Conservation (phyloP, 2,888 invertebrate species). For the Pogonocherus hispidulus region DNA sequence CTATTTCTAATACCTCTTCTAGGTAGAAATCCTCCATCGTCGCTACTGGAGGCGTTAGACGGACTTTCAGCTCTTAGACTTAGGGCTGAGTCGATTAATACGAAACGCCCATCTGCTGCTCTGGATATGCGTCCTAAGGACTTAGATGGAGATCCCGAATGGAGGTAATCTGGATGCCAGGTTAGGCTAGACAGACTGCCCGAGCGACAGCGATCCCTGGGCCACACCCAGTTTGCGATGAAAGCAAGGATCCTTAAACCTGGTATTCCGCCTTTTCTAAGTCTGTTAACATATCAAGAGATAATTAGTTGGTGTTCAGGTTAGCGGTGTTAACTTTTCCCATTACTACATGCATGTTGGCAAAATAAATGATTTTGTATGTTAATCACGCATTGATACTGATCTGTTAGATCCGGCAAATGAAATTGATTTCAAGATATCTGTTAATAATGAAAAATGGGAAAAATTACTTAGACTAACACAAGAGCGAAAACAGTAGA, state of each 20-base stretch:
- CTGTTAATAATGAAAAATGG: conserved; percentile 2
- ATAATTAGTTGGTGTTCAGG: background rate
- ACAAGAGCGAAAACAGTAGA: background rate
- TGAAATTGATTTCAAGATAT: background rate
- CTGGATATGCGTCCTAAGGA: conserved; percentile 79
- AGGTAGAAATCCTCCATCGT: conserved; percentile 88
- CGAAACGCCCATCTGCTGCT: conserved; percentile 82
- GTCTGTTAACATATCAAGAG: conserved; percentile 72
- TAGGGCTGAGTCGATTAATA: conserved; percentile 72
- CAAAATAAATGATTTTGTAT: background rate
- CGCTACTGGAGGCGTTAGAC: conserved; percentile 77
- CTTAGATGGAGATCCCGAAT: conserved; percentile 63
- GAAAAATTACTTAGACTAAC: conserved; percentile 9
- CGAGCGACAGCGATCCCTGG: conserved; percentile 78
- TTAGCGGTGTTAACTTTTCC: conserved; percentile 2
- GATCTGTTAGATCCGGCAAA: background rate
- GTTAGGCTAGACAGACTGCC: conserved; percentile 66
- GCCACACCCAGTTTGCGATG: conserved; percentile 83
- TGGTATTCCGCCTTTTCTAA: conserved; percentile 96
- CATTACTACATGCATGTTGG: conserved; percentile 21
- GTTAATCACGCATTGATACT: background rate
- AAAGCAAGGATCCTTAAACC: conserved; percentile 84
- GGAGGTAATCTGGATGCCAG: conserved; percentile 67
- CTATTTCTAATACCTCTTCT: conserved; percentile 70
- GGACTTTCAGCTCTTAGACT: conserved; percentile 71